Base-by-base conservation (phyloP, 92 coral and sea anemone species). In the Zoanthus solanderi region DNA sequence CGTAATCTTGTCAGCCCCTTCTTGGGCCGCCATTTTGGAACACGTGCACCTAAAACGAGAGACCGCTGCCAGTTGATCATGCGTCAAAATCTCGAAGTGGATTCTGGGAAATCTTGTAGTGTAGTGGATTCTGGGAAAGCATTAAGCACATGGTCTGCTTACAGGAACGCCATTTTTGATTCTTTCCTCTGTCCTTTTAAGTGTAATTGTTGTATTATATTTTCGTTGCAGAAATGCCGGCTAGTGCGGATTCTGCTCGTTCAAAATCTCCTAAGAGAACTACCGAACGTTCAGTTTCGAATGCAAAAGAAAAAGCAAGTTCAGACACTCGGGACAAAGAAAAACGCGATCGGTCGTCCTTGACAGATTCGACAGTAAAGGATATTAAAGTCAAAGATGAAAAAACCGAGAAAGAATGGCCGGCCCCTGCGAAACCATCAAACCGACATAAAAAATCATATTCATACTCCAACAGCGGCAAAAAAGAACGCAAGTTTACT, bases 401-500 rank as follows among this genome's bases (percentile, higher is more conserved):
- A 56, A 81, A 81, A 12, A 0, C 28, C 44, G 85, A 65, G 32
- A 80, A 80, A 80, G 84, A 81, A 13, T 44, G 75, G 14, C 7
- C 85, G 11, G 18, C 75, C 50, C 15, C 85, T 0, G 61, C 18
- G 48, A 81, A 66, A 47, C 15, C 85, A 12, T 57, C 84, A 23
- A 81, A 48, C 61, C 85, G 85, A 5, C 15, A 65, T 47, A 81
- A 81, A 34, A 81, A 81, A 34, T 81, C 85, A 5, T 47, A 76
- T 30, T 66, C 75, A 65, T 67, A 45, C 29, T 65, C 90, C 47
- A 76, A 45, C 80, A 76, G 72, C 75, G 93, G 90, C 29, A 73
- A 78, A 32, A 97, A 92, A 58, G 99, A 97, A 63, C 67, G 98
- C 83, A 97, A 97, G 93, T 97, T 97, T 85, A 88, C 98, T 1